Evolutionary conservation across 2,888 invertebrate species (phyloP).

Genomic region (Dolichomitus sp.): DNA sequence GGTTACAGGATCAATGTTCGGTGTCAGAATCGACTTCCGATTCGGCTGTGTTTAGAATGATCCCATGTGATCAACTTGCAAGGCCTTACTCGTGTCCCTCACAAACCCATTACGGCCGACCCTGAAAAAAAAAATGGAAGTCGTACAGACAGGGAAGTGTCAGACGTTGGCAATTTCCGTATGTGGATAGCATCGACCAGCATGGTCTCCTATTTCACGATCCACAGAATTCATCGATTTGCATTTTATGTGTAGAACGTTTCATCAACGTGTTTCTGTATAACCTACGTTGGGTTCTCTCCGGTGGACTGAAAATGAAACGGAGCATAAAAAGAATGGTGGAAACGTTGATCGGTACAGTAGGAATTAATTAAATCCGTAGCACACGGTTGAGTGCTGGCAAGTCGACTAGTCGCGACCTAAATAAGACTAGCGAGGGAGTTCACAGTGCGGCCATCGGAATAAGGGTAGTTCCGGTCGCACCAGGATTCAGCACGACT

Average conservation of each 20-base stretch:
- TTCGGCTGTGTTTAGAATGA: constrained; percentile 57
- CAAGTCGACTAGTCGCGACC: constrained; percentile 34
- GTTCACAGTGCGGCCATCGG: constrained; percentile 40
- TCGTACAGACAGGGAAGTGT: neutral
- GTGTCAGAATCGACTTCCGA: constrained; percentile 77
- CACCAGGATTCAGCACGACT: neutral
- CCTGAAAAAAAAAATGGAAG: neutral
- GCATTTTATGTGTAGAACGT: constrained; percentile 1
- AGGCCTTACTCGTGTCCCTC: constrained; percentile 10
- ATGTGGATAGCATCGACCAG: neutral
- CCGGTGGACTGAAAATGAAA: constrained; percentile 17
- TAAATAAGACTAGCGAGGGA: constrained; percentile 48
- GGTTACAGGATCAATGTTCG: constrained; percentile 52
- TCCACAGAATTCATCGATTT: neutral
- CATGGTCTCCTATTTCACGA: neutral
- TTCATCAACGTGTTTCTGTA: neutral
- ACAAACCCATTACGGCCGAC: neutral
- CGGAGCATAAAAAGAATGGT: constrained; percentile 6
- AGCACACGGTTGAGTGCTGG: constrained; percentile 3
- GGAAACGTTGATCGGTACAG: constrained; percentile 46
- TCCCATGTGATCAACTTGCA: neutral
- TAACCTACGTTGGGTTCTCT: neutral
- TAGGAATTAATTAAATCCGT: constrained; percentile 57
- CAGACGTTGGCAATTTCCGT: constrained; percentile 32
- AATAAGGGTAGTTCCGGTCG: constrained; percentile 40